These are phyloP conservation scores for Spinibarbus caldwelli DNA, from an alignment of 2,797 vertebrate species.

Conservation along the genomic window DNA sequence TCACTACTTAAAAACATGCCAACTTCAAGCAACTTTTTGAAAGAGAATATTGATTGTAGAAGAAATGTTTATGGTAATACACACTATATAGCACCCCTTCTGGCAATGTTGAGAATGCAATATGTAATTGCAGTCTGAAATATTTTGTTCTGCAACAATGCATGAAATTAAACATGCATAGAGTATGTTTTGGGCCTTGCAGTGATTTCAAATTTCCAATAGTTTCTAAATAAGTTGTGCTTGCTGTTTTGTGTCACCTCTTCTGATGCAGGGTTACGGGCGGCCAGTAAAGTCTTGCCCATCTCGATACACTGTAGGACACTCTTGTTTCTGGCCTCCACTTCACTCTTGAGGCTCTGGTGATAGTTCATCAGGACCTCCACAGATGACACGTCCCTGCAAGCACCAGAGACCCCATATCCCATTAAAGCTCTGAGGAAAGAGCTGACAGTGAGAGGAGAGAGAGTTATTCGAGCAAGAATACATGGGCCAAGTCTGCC, in stretches of 20 bases:
- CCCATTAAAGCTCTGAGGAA: slow-evolving; percentile 56
- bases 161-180: background rate
- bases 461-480: slow-evolving; percentile 41
- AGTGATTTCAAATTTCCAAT: background rate
- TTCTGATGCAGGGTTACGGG: slow-evolving; percentile 85
- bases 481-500: slow-evolving; percentile 26
- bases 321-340: slow-evolving; percentile 84
- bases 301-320: slow-evolving; percentile 87
- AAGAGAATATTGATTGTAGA: background rate
- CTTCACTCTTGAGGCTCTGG: slow-evolving; percentile 91
- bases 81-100: background rate
- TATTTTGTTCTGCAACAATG: background rate
- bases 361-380: slow-evolving; percentile 96
- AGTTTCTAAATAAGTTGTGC: background rate
- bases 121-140: background rate
- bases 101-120: background rate
- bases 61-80: background rate
- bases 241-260: slow-evolving; percentile 77
- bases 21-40: background rate
- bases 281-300: slow-evolving; percentile 88
- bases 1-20: background rate
- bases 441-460: slow-evolving; percentile 50
- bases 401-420: slow-evolving; percentile 58
- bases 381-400: slow-evolving; percentile 92
- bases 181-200: background rate